Evolutionary conservation across 2,797 vertebrate genomes (phyloP).

Genomic region (Danio kyathit): DNA sequence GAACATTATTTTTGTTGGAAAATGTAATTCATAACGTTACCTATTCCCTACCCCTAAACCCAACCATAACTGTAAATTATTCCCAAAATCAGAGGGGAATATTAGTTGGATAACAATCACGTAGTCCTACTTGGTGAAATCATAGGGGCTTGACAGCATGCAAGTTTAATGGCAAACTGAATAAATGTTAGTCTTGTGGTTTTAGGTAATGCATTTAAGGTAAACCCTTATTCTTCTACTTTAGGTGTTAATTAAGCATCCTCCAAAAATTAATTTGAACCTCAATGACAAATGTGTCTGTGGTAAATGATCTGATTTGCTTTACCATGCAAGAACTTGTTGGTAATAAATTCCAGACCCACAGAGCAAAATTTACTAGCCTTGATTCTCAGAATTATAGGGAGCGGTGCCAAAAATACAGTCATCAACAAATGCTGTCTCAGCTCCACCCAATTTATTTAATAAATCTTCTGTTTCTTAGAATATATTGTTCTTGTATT

Average conservation of each 20-base stretch:
- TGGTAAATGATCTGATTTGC: slow-evolving; percentile 31
- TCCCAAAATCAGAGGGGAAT: no score
- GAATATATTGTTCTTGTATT: neutral
- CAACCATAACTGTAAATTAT: no score
- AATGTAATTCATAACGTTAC: no score
- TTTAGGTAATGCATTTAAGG: neutral
- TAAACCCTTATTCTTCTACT: neutral
- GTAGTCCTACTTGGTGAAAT: no score
- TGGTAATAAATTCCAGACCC: slow-evolving; percentile 41
- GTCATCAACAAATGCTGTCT: neutral
- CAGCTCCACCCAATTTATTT: no score
- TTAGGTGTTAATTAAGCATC: neutral
- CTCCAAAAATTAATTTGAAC: neutral
- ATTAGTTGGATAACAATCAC: no score
- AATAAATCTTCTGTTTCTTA: neutral
- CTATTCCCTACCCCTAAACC: no score
- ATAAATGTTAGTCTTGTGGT: neutral
- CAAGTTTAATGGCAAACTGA: neutral
- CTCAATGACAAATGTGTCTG: neutral
- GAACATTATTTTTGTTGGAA: no score
- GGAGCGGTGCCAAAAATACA: slow-evolving; percentile 26
- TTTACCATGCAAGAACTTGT: slow-evolving; percentile 45
- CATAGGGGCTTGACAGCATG: neutral
- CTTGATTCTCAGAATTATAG: slow-evolving; percentile 36
- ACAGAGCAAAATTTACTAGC: slow-evolving; percentile 8